These are phyloP conservation scores for Julus scanicus DNA, from an alignment of 2,888 invertebrate species.

Conservation along the genomic window DNA sequence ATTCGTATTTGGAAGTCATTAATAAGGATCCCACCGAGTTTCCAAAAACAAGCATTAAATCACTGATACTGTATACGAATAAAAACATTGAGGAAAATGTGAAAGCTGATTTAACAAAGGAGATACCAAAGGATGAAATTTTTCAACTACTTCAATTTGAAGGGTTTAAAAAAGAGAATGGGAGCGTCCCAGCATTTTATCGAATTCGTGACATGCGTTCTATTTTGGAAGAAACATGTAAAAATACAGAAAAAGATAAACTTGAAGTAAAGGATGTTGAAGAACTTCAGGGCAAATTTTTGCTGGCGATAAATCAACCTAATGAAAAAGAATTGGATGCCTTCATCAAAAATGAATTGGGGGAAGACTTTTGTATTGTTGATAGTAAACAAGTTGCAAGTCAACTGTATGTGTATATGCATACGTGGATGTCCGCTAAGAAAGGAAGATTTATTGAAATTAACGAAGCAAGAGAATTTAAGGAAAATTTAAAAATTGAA, in stretches of 20 bases:
- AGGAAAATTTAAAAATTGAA: background rate
- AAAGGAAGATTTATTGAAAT: background rate
- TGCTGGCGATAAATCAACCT: background rate
- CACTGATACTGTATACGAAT: background rate
- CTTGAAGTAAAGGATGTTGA: background rate
- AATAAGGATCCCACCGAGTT: background rate
- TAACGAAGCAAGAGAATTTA: background rate
- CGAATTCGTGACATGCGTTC: background rate
- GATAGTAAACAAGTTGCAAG: background rate
- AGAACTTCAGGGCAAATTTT: background rate
- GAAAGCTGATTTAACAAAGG: background rate
- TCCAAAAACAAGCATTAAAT: background rate
- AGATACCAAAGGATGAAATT: background rate
- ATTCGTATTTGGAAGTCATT: background rate
- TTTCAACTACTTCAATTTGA: background rate
- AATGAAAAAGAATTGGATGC: background rate
- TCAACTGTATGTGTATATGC: background rate
- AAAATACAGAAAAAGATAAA: too few species aligned
- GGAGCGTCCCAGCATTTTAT: background rate
- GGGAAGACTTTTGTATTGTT: background rate
- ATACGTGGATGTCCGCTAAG: background rate
- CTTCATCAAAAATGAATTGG: background rate
- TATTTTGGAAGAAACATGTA: background rate
- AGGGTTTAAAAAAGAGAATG: background rate
- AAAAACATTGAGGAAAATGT: background rate